Conservation (phyloP, 2,797 vertebrate genomes). For the Picus viridis region DNA sequence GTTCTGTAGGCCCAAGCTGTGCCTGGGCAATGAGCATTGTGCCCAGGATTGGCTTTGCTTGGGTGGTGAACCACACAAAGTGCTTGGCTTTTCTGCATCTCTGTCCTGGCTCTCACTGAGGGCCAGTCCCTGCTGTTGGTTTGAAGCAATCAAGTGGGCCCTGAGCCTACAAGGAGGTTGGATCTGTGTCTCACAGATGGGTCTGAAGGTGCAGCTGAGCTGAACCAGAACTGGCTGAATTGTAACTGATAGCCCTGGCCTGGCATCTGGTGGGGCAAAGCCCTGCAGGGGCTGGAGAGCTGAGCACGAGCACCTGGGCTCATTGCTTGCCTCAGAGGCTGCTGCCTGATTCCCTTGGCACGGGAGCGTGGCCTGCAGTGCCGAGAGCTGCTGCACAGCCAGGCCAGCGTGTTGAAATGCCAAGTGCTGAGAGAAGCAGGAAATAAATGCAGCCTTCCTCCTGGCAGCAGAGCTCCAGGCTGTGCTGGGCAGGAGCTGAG, state of each 20-base stretch:
- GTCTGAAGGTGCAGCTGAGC: slow-evolving; percentile 6
- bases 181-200: background rate
- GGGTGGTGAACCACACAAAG: slow-evolving; percentile 36
- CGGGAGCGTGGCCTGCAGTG: background rate
- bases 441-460: background rate
- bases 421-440: background rate
- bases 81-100: background rate
- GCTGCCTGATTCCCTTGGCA: background rate
- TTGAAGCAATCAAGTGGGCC: background rate
- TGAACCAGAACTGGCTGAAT: background rate
- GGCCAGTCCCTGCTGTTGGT: background rate
- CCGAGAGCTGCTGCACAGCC: background rate
- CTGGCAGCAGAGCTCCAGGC: too few species aligned
- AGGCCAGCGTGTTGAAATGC: background rate
- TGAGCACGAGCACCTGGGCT: slow-evolving; percentile 8
- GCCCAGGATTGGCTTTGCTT: slow-evolving; percentile 70
- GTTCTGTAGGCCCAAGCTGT: slow-evolving; percentile 61
- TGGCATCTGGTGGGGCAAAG: background rate
- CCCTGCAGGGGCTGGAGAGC: slow-evolving; percentile 3
- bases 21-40: slow-evolving; percentile 79
- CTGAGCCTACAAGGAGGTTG: background rate
- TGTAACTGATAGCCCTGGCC: background rate
- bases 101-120: background rate
- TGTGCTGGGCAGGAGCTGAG: slow-evolving; percentile 69
- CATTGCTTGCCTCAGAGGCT: slow-evolving; percentile 22